These are phyloP conservation scores for Alectoris magna DNA, from an alignment of 2,797 vertebrate species.

Conservation along the genomic window DNA sequence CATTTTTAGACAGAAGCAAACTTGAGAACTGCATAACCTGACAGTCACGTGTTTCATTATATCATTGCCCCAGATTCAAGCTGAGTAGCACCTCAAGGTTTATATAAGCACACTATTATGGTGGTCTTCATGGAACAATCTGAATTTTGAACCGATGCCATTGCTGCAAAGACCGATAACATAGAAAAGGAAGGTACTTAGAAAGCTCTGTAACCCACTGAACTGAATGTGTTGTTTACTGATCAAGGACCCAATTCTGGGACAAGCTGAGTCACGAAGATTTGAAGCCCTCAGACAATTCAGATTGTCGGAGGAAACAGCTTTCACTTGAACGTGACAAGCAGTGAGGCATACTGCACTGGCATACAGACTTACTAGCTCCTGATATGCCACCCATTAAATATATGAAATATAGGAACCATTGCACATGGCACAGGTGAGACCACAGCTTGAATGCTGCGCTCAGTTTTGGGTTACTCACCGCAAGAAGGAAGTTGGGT, in stretches of 20 bases:
- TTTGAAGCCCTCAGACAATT: not conserved
- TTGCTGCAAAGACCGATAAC: not conserved
- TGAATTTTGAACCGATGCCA: not conserved
- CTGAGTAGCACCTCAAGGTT: not conserved
- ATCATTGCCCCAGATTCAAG: slow-evolving; percentile 3
- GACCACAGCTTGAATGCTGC: not conserved
- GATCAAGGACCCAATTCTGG: not conserved
- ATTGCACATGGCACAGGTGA: not conserved
- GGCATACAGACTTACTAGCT: fast-evolving
- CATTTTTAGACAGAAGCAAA: not conserved
- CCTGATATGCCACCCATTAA: not conserved
- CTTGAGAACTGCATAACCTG: not conserved
- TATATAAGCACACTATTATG: not conserved
- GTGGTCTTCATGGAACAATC: not conserved
- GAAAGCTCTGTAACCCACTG: not conserved
- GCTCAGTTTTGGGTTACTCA: not conserved
- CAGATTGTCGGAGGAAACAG: not conserved
- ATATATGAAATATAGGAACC: not conserved
- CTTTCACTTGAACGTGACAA: not conserved
- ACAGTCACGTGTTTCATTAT: not conserved
- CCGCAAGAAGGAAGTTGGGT: not conserved
- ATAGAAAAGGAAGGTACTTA: not conserved
- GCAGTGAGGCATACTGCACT: not conserved
- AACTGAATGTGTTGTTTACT: not conserved
- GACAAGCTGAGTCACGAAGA: not conserved